Conservation (phyloP, 2,888 invertebrate species). For the Agrilus mali region DNA sequence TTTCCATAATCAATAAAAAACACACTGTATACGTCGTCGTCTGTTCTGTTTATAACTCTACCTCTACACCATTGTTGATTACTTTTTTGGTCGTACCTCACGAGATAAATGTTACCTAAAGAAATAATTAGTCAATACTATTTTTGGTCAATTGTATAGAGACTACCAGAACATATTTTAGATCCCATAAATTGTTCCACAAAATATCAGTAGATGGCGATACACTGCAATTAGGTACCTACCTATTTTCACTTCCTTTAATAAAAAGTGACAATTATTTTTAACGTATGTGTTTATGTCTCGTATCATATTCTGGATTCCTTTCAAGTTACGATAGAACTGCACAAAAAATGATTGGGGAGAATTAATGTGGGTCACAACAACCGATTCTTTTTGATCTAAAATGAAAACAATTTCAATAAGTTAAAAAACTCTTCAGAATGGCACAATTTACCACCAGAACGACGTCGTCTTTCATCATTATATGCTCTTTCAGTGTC, state of each 20-base stretch:
- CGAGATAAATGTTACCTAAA: constrained; percentile 51
- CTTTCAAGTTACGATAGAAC: constrained; percentile 29
- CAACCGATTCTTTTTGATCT: constrained; percentile 35
- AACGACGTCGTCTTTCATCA: no score
- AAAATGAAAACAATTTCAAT: not conserved
- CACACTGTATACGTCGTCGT: constrained; percentile 34
- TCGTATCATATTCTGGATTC: constrained; percentile 4
- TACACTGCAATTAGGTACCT: no score
- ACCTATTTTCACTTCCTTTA: constrained; percentile 12
- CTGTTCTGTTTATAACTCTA: constrained; percentile 32
- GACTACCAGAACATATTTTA: no score
- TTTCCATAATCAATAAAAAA: constrained; percentile 55
- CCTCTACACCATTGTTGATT: constrained; percentile 57
- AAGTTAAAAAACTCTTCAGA: no score
- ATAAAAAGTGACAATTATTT: constrained; percentile 3
- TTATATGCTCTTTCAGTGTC: no score
- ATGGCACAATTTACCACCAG: no score
- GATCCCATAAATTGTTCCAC: no score
- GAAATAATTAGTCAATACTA: constrained; percentile 4
- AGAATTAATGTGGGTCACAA: constrained; percentile 42
- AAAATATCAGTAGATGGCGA: no score
- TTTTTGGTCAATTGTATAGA: no score
- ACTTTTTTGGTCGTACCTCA: constrained; percentile 39
- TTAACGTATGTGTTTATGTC: constrained; percentile 14
- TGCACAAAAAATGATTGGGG: constrained; percentile 53